These are phyloP conservation scores for Siderastrea siderea DNA, from an alignment of 92 coral and sea anemone genomes.

Conservation along the genomic window DNA sequence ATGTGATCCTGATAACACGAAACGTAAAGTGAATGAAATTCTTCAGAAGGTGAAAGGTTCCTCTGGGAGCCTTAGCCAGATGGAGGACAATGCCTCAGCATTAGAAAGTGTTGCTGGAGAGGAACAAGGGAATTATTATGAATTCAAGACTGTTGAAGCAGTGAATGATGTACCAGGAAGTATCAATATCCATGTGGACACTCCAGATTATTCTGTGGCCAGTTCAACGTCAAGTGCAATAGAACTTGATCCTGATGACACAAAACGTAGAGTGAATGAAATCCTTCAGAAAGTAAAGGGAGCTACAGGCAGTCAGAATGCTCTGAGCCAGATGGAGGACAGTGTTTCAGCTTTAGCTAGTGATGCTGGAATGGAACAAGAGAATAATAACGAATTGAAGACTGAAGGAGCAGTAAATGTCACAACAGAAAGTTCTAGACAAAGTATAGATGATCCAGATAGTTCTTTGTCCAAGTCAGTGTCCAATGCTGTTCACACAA, in stretches of 20 bases:
- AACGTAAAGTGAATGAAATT: constrained; percentile 88
- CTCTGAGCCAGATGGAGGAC: neutral
- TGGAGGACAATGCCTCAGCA: neutral
- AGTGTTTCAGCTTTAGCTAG: neutral
- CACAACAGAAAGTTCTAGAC: neutral
- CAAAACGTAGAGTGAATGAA: constrained; percentile 88
- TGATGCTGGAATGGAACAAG: neutral
- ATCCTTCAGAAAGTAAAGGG: constrained; percentile 94
- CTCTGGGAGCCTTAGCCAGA: constrained; percentile 48
- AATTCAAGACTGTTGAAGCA: neutral
- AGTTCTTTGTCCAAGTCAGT: neutral
- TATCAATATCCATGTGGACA: neutral
- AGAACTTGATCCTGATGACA: constrained; percentile 74
- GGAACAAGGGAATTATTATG: constrained; percentile 6
- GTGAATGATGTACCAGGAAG: constrained; percentile 1
- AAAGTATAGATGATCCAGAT: neutral
- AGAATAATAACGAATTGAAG: neutral
- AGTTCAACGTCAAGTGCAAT: neutral
- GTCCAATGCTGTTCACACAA: neutral
- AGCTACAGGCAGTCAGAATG: constrained; percentile 66
- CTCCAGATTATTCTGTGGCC: neutral
- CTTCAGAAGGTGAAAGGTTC: constrained; percentile 93
- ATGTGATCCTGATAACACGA: constrained; percentile 73
- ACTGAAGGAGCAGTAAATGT: neutral
- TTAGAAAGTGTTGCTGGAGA: neutral